Percentiles rank a stretch among this genome's conserved stretches.
Conservation (phyloP, 2,797 vertebrate genomes). For the Anableps anableps region DNA sequence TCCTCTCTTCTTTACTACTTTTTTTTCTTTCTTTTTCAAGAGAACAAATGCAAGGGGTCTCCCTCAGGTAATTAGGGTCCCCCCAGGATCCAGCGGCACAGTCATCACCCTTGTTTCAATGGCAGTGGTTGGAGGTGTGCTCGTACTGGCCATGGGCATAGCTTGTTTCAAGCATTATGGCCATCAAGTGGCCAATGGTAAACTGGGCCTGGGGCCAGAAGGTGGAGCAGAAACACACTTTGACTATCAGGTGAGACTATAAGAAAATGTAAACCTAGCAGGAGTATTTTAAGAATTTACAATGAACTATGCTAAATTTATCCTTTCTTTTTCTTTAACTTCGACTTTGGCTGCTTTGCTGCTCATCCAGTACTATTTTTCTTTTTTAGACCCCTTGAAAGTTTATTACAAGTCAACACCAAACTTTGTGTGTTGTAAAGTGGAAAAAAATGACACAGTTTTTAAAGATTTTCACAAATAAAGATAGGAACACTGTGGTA, state of each 20-base stretch:
- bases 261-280: background rate
- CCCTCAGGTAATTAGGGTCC: slow-evolving; percentile 80
- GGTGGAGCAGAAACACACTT: slow-evolving; percentile 91
- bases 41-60: slow-evolving; percentile 84
- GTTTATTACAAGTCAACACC: no score
- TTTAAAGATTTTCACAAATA: no score
- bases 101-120: slow-evolving; percentile 91
- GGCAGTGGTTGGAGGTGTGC: slow-evolving; percentile 88
- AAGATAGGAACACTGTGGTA: no score
- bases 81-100: slow-evolving; percentile 86
- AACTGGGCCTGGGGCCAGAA: slow-evolving; percentile 91
- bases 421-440: no score
- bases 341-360: no score
- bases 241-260: slow-evolving; percentile 92
- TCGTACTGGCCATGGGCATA: slow-evolving; percentile 83
- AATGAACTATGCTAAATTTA: background rate
- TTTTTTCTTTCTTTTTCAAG: slow-evolving; percentile 70
- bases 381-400: no score
- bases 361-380: no score
- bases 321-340: background rate
- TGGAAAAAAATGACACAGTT: no score
- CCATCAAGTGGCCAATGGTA: slow-evolving; percentile 89
- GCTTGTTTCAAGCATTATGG: slow-evolving; percentile 90
- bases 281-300: background rate
- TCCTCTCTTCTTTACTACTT: background rate